Percentiles rank a stretch among this genome's conserved stretches.
phyloP scores from a whole-genome alignment of 2,113 vertebrate genomes.

The Scalopus aquaticus region DNA sequence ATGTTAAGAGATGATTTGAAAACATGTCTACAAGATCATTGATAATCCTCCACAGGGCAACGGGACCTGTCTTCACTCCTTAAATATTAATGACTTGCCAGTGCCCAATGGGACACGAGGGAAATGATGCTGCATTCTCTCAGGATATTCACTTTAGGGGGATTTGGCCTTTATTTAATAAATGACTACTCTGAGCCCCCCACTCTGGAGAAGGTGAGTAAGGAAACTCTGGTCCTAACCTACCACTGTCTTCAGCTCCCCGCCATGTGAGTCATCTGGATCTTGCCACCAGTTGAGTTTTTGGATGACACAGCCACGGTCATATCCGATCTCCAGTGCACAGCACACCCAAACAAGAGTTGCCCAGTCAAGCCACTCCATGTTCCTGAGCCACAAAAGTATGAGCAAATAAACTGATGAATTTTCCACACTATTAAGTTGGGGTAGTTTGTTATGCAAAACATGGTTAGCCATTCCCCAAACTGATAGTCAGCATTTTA shows the following conservation, averaged over 20 bases:
- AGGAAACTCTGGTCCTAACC: background rate
- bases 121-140: background rate
- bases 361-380: background rate
- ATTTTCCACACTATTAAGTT: background rate
- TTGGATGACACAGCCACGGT: background rate
- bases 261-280: background rate
- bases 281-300: background rate
- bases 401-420: background rate
- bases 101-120: background rate
- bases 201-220: background rate
- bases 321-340: background rate
- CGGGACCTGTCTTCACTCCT: background rate
- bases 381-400: constrained; percentile 9
- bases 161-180: background rate
- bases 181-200: background rate
- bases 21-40: background rate
- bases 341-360: background rate
- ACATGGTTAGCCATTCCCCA: background rate
- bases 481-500: constrained; percentile 18
- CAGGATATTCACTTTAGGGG: background rate
- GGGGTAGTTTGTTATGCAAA: constrained; percentile 1
- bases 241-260: background rate
- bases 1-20: constrained; percentile 4
- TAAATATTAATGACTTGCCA: background rate
- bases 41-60: background rate